Percentiles rank a stretch among this genome's conserved stretches.
Evolutionary conservation across 2,113 vertebrate genomes (phyloP).

Genomic region (Clinocottus analis): DNA sequence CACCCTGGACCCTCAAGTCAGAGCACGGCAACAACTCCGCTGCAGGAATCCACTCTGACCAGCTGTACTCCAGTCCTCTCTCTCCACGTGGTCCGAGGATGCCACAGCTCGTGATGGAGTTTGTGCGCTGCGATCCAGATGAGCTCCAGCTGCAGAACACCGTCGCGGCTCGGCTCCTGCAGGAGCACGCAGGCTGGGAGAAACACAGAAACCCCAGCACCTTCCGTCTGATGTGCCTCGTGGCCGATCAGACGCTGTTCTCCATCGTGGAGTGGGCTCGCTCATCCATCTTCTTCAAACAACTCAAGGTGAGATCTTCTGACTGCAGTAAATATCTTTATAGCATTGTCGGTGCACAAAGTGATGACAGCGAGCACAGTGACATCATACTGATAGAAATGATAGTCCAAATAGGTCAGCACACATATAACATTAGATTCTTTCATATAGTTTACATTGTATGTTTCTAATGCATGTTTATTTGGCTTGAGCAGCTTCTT

Average conservation of each 20-base stretch:
- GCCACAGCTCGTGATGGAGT: conserved; percentile 88
- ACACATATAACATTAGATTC: background rate
- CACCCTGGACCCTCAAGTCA: conserved; percentile 86
- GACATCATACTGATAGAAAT: background rate
- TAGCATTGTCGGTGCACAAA: no score
- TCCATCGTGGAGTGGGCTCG: conserved; percentile 95
- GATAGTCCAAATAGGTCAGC: background rate
- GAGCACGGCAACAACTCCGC: conserved; percentile 81
- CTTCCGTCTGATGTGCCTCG: conserved; percentile 89
- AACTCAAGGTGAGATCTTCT: conserved; percentile 86
- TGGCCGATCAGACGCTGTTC: conserved; percentile 93
- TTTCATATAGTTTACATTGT: background rate
- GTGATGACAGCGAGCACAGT: no score
- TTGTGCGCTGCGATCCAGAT: conserved; percentile 89
- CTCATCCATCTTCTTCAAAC: conserved; percentile 92
- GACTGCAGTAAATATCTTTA: no score
- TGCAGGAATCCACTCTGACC: conserved; percentile 71
- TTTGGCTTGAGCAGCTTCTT: no score
- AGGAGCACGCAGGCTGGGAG: conserved; percentile 82
- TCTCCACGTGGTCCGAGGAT: conserved; percentile 66
- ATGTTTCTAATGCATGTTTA: no score
- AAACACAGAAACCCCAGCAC: conserved; percentile 80
- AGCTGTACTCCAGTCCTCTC: conserved; percentile 70
- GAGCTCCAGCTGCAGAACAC: conserved; percentile 87
- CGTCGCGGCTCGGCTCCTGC: conserved; percentile 87